These are phyloP conservation scores for Thamnophis elegans DNA, from an alignment of 2,797 vertebrate genomes.

Conservation along the genomic window DNA sequence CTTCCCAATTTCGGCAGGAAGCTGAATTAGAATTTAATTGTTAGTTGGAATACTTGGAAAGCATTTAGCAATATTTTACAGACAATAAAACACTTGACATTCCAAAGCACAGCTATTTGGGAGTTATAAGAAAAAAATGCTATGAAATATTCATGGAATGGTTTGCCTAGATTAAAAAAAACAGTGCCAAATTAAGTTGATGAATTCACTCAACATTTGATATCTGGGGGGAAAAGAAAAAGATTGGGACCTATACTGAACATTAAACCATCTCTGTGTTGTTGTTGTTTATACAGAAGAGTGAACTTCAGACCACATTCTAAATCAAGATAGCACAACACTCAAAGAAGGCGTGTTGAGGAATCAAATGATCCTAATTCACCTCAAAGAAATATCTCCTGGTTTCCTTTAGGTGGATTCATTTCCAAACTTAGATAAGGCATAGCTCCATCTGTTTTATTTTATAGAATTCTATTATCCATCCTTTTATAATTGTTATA, in stretches of 20 bases:
- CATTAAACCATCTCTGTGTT: background rate
- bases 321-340: background rate
- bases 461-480: background rate
- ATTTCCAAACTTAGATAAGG: background rate
- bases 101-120: constrained; percentile 44
- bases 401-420: background rate
- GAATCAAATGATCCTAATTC: background rate
- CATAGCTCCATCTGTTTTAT: background rate
- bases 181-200: constrained; percentile 11
- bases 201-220: background rate
- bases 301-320: background rate
- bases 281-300: background rate
- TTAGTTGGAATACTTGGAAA: constrained; percentile 43
- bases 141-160: constrained; percentile 31
- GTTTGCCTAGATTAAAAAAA: background rate
- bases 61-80: constrained; percentile 32
- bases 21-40: constrained; percentile 21
- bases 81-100: constrained; percentile 30
- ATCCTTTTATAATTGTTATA: background rate
- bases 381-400: background rate
- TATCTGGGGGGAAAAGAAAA: background rate
- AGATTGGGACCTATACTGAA: background rate
- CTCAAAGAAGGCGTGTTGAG: background rate
- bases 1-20: constrained; percentile 2
- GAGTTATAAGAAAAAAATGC: constrained; percentile 43